A percentile compares a stretch with the other conserved stretches of the same genome.
phyloP scores from a whole-genome alignment of 2,113 vertebrate genomes.

The Ophiodon elongatus region DNA sequence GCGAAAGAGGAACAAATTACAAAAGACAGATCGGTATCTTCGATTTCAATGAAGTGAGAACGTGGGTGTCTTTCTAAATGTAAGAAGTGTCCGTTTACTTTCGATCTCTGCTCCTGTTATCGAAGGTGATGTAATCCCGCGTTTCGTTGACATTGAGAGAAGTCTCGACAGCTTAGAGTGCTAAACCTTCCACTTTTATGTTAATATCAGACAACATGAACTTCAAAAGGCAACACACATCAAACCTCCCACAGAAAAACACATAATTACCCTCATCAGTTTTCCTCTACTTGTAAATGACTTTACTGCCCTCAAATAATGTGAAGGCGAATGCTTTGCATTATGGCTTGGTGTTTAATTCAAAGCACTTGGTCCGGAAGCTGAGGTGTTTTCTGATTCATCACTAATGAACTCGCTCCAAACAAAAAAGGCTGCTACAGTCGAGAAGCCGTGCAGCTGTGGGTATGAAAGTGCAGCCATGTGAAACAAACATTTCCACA shows the following conservation, averaged over 20 bases:
- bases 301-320: background rate
- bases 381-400: background rate
- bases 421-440: conserved; percentile 4
- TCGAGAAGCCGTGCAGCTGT: background rate
- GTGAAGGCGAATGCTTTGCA: background rate
- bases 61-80: background rate
- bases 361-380: background rate
- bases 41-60: conserved; percentile 13
- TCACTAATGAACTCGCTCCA: conserved; percentile 8
- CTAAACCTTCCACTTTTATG: conserved; percentile 2
- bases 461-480: background rate
- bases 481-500: conserved; percentile 1
- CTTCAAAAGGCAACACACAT: conserved; percentile 47
- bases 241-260: background rate
- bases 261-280: conserved; percentile 26
- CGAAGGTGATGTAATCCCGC: conserved; percentile 24
- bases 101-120: background rate
- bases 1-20: conserved; percentile 19
- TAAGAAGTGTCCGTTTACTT: conserved; percentile 6
- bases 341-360: conserved; percentile 1
- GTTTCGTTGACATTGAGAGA: conserved; percentile 15
- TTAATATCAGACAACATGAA: conserved; percentile 15
- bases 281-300: background rate
- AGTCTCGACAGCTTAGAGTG: background rate
- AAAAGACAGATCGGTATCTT: conserved; percentile 21